Percentiles rank a stretch among this genome's conserved stretches.
phyloP scores from a whole-genome alignment of 2,113 vertebrate genomes.

The Machaerirhynchus nigripectus region DNA sequence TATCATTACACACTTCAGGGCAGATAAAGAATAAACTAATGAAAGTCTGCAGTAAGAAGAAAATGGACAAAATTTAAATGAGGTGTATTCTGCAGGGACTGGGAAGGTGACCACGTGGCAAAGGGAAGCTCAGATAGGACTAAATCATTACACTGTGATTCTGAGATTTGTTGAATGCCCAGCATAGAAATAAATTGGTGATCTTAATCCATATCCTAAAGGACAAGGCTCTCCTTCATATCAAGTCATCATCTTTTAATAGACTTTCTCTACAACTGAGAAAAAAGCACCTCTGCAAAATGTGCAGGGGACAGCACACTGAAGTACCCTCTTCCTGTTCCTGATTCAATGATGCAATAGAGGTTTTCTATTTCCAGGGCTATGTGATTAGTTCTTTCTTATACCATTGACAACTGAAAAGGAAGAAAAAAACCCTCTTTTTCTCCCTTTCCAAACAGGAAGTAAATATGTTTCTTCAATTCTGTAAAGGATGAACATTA shows the following conservation, averaged over 20 bases:
- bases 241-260: background rate
- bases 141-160: background rate
- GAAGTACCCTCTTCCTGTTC: background rate
- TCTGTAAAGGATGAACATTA: background rate
- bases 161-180: background rate
- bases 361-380: background rate
- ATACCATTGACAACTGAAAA: background rate
- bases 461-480: background rate
- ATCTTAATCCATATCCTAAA: constrained; percentile 18
- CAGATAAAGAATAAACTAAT: constrained; percentile 42
- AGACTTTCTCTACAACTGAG: background rate
- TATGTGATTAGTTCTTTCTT: background rate
- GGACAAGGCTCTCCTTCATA: background rate
- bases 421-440: background rate
- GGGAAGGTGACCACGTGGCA: background rate
- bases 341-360: background rate
- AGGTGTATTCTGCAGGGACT: background rate
- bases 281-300: background rate
- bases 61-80: constrained; percentile 39
- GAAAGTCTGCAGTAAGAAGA: background rate
- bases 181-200: background rate
- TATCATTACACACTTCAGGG: background rate
- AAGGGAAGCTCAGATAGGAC: background rate
- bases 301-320: background rate
- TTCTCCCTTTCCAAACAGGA: background rate